Conservation (phyloP, 2,888 invertebrate genomes). For the Andrena bucephala region DNA sequence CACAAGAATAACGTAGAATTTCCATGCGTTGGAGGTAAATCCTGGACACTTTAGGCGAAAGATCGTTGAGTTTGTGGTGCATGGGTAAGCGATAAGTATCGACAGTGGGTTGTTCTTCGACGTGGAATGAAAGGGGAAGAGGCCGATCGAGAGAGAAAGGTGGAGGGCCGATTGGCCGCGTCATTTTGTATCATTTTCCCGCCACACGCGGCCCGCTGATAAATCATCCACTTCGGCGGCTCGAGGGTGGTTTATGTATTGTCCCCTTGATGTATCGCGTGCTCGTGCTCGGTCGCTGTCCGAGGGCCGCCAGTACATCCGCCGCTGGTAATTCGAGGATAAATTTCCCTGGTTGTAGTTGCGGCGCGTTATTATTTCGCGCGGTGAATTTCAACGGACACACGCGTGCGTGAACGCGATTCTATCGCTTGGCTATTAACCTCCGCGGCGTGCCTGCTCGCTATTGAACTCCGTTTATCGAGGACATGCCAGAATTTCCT, state of each 20-base stretch:
- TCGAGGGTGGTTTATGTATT: conserved; percentile 67
- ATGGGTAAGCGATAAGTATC: not conserved
- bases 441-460: not conserved
- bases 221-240: conserved; percentile 79
- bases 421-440: conserved; percentile 35
- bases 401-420: conserved; percentile 14
- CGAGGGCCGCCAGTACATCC: conserved; percentile 67
- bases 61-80: not conserved
- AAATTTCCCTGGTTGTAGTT: conserved; percentile 77
- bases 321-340: conserved; percentile 78
- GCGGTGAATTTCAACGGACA: conserved; percentile 53
- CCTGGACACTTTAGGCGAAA: not conserved
- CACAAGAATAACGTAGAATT: not conserved
- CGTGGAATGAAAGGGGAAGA: conserved; percentile 1
- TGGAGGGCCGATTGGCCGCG: conserved; percentile 62
- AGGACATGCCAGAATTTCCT: not conserved
- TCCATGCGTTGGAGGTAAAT: not conserved
- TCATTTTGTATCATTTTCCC: conserved; percentile 83
- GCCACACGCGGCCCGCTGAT: conserved; percentile 80
- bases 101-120: not conserved
- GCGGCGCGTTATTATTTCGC: conserved; percentile 77
- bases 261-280: conserved; percentile 47
- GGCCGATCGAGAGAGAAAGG: not conserved
- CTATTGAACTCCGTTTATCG: conserved; percentile 6
- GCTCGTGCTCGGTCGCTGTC: conserved; percentile 33